Evolutionary conservation across 1,140 invertebrate genomes (phyloP).

Genomic region (Chrysomallon squamiferum): DNA sequence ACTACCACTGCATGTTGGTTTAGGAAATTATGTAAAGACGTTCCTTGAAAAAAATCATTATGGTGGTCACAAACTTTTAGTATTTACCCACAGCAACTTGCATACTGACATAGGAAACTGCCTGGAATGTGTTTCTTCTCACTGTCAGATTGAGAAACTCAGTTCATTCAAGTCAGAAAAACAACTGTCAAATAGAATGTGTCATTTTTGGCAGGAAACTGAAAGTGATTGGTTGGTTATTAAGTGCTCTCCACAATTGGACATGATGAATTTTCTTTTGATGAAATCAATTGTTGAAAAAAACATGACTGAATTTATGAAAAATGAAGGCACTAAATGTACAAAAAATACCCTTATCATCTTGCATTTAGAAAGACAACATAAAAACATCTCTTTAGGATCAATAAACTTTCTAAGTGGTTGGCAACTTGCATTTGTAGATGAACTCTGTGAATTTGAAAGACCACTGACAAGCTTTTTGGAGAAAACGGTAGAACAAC

Average conservation of each 20-base stretch:
- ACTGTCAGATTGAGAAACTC: conserved; percentile 21
- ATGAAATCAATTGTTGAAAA: conserved; percentile 36
- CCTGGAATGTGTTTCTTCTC: neutral
- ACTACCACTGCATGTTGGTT: conserved; percentile 29
- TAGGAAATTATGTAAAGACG: conserved; percentile 12
- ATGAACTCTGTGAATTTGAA: conserved; percentile 20
- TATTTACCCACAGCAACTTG: conserved; percentile 28
- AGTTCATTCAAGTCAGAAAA: conserved; percentile 41
- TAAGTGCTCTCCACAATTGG: conserved; percentile 22
- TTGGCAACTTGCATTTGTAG: conserved; percentile 34
- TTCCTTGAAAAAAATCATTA: neutral
- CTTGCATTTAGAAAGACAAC: conserved; percentile 24
- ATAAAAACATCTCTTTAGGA: conserved; percentile 1
- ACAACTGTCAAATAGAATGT: conserved; percentile 19
- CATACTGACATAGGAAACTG: conserved; percentile 8
- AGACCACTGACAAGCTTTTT: conserved; percentile 11
- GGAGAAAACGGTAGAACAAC: conserved; percentile 6
- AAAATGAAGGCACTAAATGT: neutral
- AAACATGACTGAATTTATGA: conserved; percentile 3
- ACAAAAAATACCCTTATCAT: conserved; percentile 29
- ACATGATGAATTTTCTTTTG: conserved; percentile 31
- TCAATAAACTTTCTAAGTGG: conserved; percentile 35
- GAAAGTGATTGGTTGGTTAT: conserved; percentile 16
- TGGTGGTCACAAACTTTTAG: conserved; percentile 6
- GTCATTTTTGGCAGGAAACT: conserved; percentile 26